A percentile compares a stretch with the other conserved stretches of the same genome.
phyloP scores from a whole-genome alignment of 2,797 vertebrate genomes.

The Macroramphosus scolopax region DNA sequence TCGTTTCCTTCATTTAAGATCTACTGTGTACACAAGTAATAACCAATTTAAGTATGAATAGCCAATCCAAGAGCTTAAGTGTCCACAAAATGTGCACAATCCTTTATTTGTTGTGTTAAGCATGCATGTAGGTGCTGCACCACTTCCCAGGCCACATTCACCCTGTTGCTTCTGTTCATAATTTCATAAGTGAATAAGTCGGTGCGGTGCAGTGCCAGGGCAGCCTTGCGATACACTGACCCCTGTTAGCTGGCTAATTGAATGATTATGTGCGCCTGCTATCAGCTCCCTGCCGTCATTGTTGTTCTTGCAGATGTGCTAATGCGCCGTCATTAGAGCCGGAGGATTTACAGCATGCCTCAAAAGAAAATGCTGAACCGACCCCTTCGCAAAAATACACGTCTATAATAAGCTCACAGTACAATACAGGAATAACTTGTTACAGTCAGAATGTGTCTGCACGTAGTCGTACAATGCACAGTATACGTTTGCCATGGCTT shows the following conservation, averaged over 20 bases:
- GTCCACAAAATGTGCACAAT: too few relatives aligned
- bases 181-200: slow-evolving; percentile 41
- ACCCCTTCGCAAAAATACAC: slow-evolving; percentile 3
- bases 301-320: slow-evolving; percentile 49
- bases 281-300: too few relatives aligned
- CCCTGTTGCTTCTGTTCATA: slow-evolving; percentile 20
- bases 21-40: too few relatives aligned
- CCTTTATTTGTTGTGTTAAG: neutral
- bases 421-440: too few relatives aligned
- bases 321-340: slow-evolving; percentile 38
- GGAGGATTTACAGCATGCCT: slow-evolving; percentile 35
- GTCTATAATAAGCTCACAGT: too few relatives aligned
- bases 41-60: too few relatives aligned
- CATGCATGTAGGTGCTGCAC: neutral
- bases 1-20: too few relatives aligned
- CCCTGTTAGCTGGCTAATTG: slow-evolving; percentile 41
- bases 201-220: slow-evolving; percentile 20
- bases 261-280: slow-evolving; percentile 44
- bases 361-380: slow-evolving; percentile 19
- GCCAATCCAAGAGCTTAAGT: too few relatives aligned
- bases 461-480: too few relatives aligned
- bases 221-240: slow-evolving; percentile 37
- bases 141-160: neutral
- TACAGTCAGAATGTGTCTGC: too few relatives aligned
- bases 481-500: too few relatives aligned